These are phyloP conservation scores for Drosophila sp. DNA, from an alignment of 1,140 invertebrate species.

Conservation along the genomic window DNA sequence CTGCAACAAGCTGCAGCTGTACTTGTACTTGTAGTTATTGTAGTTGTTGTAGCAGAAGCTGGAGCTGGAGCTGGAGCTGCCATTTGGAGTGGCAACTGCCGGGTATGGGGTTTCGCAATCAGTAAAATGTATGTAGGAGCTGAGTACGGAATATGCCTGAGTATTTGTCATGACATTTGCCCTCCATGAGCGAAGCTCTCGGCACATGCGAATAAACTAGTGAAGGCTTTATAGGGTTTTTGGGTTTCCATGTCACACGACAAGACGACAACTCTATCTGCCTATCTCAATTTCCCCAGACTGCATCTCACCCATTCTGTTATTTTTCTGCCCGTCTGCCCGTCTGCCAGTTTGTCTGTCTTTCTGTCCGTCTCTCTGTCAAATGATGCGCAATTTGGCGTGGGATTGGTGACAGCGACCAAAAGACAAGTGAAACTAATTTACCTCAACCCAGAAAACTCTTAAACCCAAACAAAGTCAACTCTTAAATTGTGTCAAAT, in stretches of 20 bases:
- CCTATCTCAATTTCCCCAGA: slow-evolving; percentile 37
- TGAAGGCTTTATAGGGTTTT: slow-evolving; percentile 40
- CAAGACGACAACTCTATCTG: slow-evolving; percentile 36
- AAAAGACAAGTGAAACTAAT: slow-evolving; percentile 75
- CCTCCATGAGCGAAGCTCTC: slow-evolving; percentile 26
- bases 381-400: slow-evolving; percentile 70
- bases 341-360: too few species aligned
- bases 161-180: slow-evolving; percentile 67
- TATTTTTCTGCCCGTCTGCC: neutral
- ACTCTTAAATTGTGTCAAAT: slow-evolving; percentile 76
- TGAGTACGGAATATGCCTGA: slow-evolving; percentile 35
- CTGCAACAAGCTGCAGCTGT: neutral
- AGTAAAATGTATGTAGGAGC: slow-evolving; percentile 66
- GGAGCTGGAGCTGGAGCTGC: too few species aligned
- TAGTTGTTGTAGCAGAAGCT: too few species aligned
- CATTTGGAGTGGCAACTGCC: slow-evolving; percentile 47
- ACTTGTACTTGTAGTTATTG: neutral
- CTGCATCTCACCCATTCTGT: slow-evolving; percentile 23
- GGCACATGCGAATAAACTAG: slow-evolving; percentile 48
- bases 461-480: slow-evolving; percentile 40
- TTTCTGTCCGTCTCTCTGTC: slow-evolving; percentile 1
- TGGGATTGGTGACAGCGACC: slow-evolving; percentile 43
- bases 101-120: slow-evolving; percentile 74
- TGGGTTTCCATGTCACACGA: slow-evolving; percentile 74
- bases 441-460: slow-evolving; percentile 48